phyloP scores from a whole-genome alignment of 2,888 invertebrate genomes.

The Pandemis corylana region DNA sequence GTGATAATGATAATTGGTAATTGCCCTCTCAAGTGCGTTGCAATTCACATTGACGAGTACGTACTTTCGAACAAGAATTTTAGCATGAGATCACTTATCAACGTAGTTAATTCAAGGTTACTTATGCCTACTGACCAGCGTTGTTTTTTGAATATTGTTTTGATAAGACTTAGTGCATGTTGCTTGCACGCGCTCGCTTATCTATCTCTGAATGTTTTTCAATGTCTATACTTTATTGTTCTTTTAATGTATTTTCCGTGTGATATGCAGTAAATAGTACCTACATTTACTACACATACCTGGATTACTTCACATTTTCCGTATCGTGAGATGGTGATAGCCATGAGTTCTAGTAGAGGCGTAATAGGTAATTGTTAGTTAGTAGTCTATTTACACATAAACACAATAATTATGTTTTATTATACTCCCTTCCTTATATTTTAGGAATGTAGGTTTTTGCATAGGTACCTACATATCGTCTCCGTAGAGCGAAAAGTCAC shows the following conservation, averaged over 20 bases:
- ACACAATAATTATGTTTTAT: too few relatives aligned
- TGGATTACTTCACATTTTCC: neutral
- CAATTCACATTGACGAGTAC: conserved; percentile 8
- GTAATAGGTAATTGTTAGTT: neutral
- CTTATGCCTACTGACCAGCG: conserved; percentile 56
- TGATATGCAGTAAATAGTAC: neutral
- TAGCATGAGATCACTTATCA: conserved; percentile 50
- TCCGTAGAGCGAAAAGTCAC: too few relatives aligned
- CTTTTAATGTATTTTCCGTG: conserved; percentile 10
- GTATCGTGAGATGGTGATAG: neutral
- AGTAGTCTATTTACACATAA: neutral
- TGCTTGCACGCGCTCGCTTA: conserved; percentile 43
- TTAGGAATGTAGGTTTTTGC: too few relatives aligned
- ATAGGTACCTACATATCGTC: too few relatives aligned
- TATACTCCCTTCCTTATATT: too few relatives aligned
- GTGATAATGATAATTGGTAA: neutral
- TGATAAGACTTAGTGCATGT: conserved; percentile 67
- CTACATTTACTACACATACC: neutral
- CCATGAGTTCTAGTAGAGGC: neutral
- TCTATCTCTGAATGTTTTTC: conserved; percentile 33
- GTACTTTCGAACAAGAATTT: conserved; percentile 45
- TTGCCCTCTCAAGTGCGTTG: neutral
- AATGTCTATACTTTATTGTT: conserved; percentile 18
- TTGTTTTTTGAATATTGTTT: conserved; percentile 70
- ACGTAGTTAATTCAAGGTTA: conserved; percentile 63